Conservation (phyloP, 2,888 invertebrate species). For the Habrosyne pyritoides region DNA sequence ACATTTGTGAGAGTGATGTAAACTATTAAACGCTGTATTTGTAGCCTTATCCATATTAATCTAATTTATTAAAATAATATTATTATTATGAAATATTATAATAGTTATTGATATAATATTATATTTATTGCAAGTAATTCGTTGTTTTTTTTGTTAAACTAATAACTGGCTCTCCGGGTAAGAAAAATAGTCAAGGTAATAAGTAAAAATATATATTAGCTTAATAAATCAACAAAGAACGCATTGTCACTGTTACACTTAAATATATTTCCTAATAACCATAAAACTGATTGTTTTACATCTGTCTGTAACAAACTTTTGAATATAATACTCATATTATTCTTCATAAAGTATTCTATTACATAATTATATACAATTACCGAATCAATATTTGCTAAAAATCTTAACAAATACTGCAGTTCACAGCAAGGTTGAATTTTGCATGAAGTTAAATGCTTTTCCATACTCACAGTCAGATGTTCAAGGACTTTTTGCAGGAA, state of each 20-base stretch:
- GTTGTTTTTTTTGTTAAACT: constrained; percentile 32
- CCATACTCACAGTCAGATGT: constrained; percentile 30
- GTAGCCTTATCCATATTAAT: constrained; percentile 78
- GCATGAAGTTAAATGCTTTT: constrained; percentile 24
- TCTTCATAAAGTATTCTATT: constrained; percentile 36
- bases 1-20: constrained; percentile 64
- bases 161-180: neutral
- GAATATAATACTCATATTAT: constrained; percentile 34
- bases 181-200: neutral
- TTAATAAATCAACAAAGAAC: constrained; percentile 37
- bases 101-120: constrained; percentile 76
- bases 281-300: constrained; percentile 44
- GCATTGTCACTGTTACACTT: constrained; percentile 40
- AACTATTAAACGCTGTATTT: constrained; percentile 63
- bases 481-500: constrained; percentile 40
- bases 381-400: constrained; percentile 55
- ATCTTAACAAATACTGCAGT: constrained; percentile 50
- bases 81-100: constrained; percentile 62
- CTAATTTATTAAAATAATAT: constrained; percentile 57
- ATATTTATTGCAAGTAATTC: constrained; percentile 69
- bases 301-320: constrained; percentile 35
- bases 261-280: constrained; percentile 67
- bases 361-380: constrained; percentile 32
- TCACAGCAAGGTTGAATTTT: constrained; percentile 32
- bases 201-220: constrained; percentile 10